Base-by-base conservation (phyloP, 2,797 vertebrate species). In the Hirundo rustica region DNA sequence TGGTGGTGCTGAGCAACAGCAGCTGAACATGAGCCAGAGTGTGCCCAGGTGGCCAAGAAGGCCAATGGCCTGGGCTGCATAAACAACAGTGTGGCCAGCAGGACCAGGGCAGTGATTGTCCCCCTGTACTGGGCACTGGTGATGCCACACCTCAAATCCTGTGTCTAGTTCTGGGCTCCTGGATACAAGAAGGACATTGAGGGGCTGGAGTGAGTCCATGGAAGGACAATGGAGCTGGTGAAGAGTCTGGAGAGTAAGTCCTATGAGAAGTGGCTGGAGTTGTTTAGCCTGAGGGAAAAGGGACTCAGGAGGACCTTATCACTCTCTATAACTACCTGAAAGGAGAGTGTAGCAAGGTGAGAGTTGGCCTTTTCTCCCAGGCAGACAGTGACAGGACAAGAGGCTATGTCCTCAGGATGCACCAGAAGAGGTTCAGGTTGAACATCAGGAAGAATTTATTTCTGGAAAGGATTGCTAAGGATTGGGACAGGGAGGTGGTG, bases 121-220 rank as follows among this genome's bases (percentile, higher is more conserved):
- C 22, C 10, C 1, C 36, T 62, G 27, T n/a, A 1, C 9, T 25
- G 1, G 1, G 4, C 8, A 20, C 9, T 42, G 42, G 6, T 29
- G 42, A 9, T 26, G 11, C 48, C 1, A 1, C 26, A 25, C 4
- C 34, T 48, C 1, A 2, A 47, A 1, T 36, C 0, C 42, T n/a
- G 11, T 9, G 11, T 36, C 1, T 36, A 29, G 16, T n/a, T 57
- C 71, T 76, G 44, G 10, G 23, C 19, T 6, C 19, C 27, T 36
- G 1, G 0, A 2, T 17, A 3, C 22, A 29, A 25, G 27, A n/a
- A 29, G 20, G 16, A 68, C 23, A 21, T 2, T 20, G 16, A 36
- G 27, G 16, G 1, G 13, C 16, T n/a, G 22, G 27, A 40, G 7
- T 0, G 0, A 7, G 20, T 44, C 16, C 16, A 9, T 32, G 45